These are phyloP conservation scores for Drosophila tropicalis DNA, from an alignment of 1,140 invertebrate species.

Conservation along the genomic window DNA sequence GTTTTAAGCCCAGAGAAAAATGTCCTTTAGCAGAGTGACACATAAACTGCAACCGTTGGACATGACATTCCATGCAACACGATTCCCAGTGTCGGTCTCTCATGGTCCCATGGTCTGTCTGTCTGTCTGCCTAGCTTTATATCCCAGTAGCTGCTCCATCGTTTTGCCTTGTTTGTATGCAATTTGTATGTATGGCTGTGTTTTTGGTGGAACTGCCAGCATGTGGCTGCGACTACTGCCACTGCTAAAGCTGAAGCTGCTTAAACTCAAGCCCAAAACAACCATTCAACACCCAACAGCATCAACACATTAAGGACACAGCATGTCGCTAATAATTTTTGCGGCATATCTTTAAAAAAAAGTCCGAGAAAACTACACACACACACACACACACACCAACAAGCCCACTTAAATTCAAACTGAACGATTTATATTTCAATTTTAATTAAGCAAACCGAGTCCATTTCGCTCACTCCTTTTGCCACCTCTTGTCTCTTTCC, in stretches of 20 bases:
- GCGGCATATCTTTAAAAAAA: slow-evolving; percentile 24
- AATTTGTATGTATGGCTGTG: slow-evolving; percentile 51
- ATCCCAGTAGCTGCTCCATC: slow-evolving; percentile 9
- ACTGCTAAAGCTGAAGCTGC: slow-evolving; percentile 32
- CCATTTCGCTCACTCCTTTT: not conserved
- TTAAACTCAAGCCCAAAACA: not conserved
- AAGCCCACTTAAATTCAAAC: slow-evolving; percentile 1
- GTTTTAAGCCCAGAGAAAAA: slow-evolving; percentile 38
- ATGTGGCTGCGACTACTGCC: slow-evolving; percentile 20
- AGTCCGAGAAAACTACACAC: not conserved
- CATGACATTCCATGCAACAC: slow-evolving; percentile 38
- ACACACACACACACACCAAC: not conserved
- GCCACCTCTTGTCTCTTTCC: not conserved
- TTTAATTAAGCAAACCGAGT: slow-evolving; percentile 53
- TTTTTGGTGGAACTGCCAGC: slow-evolving; percentile 17
- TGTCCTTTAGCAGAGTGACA: slow-evolving; percentile 62
- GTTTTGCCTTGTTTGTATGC: slow-evolving; percentile 36
- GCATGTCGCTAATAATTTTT: slow-evolving; percentile 57
- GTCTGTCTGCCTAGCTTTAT: slow-evolving; percentile 10
- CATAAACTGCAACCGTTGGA: slow-evolving; percentile 59
- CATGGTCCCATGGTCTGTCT: not conserved
- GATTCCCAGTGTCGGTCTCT: slow-evolving; percentile 26
- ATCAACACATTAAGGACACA: slow-evolving; percentile 48
- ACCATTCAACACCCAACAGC: not conserved
- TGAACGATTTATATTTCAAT: slow-evolving; percentile 45